Evolutionary conservation across 1,140 invertebrate genomes (phyloP).

Genomic region (Pogonomyrmex californicus): DNA sequence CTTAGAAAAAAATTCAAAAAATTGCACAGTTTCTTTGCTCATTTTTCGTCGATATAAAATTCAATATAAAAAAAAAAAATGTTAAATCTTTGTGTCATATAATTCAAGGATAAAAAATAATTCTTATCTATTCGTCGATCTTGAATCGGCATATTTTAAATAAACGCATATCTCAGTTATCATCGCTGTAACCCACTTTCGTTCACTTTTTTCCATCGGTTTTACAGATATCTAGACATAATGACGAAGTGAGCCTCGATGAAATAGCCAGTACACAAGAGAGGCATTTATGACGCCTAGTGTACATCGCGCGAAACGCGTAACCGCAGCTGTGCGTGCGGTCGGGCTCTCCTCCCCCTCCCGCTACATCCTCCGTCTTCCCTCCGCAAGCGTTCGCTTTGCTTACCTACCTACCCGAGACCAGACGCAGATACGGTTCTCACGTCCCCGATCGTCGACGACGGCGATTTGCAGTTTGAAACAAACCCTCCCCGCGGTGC

Average conservation of each 20-base stretch:
- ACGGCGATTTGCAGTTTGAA: conserved; percentile 77
- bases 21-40: background rate
- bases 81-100: background rate
- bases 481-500: conserved; percentile 64
- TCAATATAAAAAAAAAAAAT: background rate
- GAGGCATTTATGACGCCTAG: conserved; percentile 46
- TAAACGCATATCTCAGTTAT: background rate
- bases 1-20: background rate
- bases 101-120: background rate
- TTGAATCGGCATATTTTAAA: background rate
- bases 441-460: conserved; percentile 78
- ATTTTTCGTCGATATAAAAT: background rate
- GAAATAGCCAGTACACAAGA: background rate
- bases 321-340: conserved; percentile 83
- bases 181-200: background rate
- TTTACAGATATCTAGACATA: background rate
- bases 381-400: conserved; percentile 64
- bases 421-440: conserved; percentile 78
- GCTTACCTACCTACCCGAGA: conserved; percentile 73
- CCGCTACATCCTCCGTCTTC: conserved; percentile 46
- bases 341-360: conserved; percentile 61
- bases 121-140: background rate
- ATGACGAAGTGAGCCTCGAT: background rate
- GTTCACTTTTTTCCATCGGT: background rate
- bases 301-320: conserved; percentile 82